Evolutionary conservation across 2,888 invertebrate genomes (phyloP).

Genomic region (Eubasilissa splendida): DNA sequence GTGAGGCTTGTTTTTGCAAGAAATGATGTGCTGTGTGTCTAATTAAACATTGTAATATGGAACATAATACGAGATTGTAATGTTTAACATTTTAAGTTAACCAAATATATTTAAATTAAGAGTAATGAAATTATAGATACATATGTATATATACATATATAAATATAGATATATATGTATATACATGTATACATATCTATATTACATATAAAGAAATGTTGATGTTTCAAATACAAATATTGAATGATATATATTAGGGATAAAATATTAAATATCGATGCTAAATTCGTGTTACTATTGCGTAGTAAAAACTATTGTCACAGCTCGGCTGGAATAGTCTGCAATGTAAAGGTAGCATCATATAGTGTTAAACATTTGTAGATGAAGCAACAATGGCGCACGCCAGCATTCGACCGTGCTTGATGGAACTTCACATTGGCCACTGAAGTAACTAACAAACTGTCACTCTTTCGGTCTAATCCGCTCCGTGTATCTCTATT

Average conservation of each 20-base stretch:
- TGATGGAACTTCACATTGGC: no score
- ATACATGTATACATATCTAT: no score
- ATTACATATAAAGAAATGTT: conserved; percentile 46
- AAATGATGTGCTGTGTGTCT: conserved; percentile 45
- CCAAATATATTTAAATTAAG: conserved; percentile 45
- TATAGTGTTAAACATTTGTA: conserved; percentile 22
- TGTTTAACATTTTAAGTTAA: conserved; percentile 48
- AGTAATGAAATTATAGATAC: conserved; percentile 47
- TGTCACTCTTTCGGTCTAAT: no score
- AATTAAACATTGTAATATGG: conserved; percentile 36
- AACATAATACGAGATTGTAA: conserved; percentile 42
- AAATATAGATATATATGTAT: no score
- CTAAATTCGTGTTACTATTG: conserved; percentile 45
- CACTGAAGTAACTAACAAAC: no score
- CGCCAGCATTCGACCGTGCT: background rate
- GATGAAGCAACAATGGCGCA: background rate
- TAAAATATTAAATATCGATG: conserved; percentile 36
- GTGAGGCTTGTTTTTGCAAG: conserved; percentile 47
- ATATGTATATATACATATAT: conserved; percentile 1
- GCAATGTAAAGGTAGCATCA: conserved; percentile 12
- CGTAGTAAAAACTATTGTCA: conserved; percentile 42
- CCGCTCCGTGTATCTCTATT: no score
- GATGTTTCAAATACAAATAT: conserved; percentile 52
- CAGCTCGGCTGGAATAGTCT: conserved; percentile 33
- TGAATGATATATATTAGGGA: conserved; percentile 38